Evolutionary conservation across 2,797 vertebrate species (phyloP), one percentile per base, ranked within the genome.

Genomic region (Vireo griseus): DNA sequence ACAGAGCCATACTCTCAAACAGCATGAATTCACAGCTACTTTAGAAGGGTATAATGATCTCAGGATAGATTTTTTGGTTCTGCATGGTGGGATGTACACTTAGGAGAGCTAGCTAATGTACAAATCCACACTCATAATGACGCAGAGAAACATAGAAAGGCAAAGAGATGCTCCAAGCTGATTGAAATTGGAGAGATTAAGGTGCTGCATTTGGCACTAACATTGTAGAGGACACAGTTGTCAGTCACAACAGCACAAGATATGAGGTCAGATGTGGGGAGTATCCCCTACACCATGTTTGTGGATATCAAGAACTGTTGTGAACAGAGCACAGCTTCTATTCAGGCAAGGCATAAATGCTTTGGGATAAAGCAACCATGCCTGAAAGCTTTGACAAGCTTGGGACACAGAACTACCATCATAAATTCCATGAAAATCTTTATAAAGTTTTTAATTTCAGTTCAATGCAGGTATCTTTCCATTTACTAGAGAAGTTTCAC

Each of bases 141-240:
- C 29, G 11, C 59, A 73, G 6, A 52, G 58, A 78, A 69, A 71
- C 19, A 77, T 15, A 44, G 45, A 63, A 47, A 86, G 29, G 29
- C 13, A 84, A 74, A 63, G 20, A 90, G 31, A 57, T 26, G 24
- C 9, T 74, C 10, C n/a, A 72, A 39, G 18, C 0, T 57, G 16
- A 81, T 8, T 55, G 59, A 79, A 85, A 86, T 2, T 31, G 21
- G 21, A 71, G 37, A 54, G 55, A 90, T 75, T 31, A 59, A 58
- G 21, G 10, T 28, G 28, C 10, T 37, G 15, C 10, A 17, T 66
- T 66, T 85, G 40, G 22, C 25, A 51, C 59, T 31, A 0, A 1
- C 0, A 0, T 10, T 50, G 31, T 28, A 31, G 2, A 13, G 63
- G 26, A 29, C 29, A 28, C 33, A 71, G 4, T 9, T 63, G 11